Evolutionary conservation across 2,113 vertebrate genomes (phyloP), one percentile per base, ranked within the genome.

Genomic region (Furnarius figulus): DNA sequence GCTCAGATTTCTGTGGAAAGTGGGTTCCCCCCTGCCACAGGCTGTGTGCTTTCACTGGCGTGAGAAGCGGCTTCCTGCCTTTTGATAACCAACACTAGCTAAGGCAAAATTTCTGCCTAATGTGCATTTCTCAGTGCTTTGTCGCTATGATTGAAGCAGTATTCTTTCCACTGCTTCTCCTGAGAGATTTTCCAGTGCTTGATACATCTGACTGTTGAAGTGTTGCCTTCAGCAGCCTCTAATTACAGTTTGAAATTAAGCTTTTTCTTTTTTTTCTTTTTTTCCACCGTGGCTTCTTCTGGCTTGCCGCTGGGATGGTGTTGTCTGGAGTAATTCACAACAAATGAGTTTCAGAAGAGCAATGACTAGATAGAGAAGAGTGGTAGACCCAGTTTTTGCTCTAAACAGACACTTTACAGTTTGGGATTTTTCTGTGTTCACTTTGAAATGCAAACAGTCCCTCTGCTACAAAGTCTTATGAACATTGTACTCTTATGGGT

Each of bases 201-300:
- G 59, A 87, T 91, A 52, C 59, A 30, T 88, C 55, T 93, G 93
- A 62, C 33, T 92, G 44, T 68, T 92, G 86, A 88, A 90, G 85
- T 86, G 90, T 87, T 93, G 86, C 88, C 76, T 88, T 95, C 83
- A 96, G 73, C 56, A 84, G 95, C 90, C 88, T 84, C 62, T 75
- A 92, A 90, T 93, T 84, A 78, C 8, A 58, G n/a, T 50, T 77
- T 27, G 37, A 90, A 95, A 88, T 84, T n/a, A 62, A 37, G 31
- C 14, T 49, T 14, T 68, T 94, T n/a, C n/a, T n/a, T n/a, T n/a
- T 73, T 90, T 90, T 37, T 78, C 55, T 20, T 81, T 92, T 68
- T 86, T 86, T n/a, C 79, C 33, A 47, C 15, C 39, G 35, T 84
- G 37, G n/a, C 61, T 95, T 90, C 65, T 88, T 56, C 44, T 75